Evolutionary conservation across 2,113 vertebrate species (phyloP), one percentile per base, ranked within the genome.

Genomic region (Plestiodon gilberti): DNA sequence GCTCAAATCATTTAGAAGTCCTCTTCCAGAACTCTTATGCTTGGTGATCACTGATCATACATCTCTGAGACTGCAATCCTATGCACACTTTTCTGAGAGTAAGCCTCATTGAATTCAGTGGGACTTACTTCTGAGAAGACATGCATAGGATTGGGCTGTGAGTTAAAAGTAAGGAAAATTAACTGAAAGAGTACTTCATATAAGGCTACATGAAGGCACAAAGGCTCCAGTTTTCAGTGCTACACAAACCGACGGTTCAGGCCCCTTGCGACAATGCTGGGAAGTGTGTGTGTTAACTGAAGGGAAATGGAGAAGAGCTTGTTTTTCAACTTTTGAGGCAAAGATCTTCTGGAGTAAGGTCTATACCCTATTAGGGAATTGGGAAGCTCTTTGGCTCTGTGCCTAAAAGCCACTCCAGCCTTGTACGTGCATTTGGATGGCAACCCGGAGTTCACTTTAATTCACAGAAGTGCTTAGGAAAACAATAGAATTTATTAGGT

Each of bases 321-420:
- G 80, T 74, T 90, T 92, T 92, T 90, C 73, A 87, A 0, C 81
- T 89, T 84, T 91, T 90, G 79, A 85, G 85, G 1, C 1, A 84
- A 89, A 89, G 78, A 88, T 88, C 88, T 92, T 73, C 91, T 88
- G 79, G 71, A 90, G 93, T 89, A 93, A 94, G 93, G 92, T 64
- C 83, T 94, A 94, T 93, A 94, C 90, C 91, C 93, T 95, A 82
- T 90, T 92, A 93, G 93, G 92, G 94, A 95, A 94, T 94, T 95
- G 94, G 90, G 88, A 93, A 93, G 88, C 90, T 91, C 90, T 93
- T 95, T 96, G 94, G 94, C 94, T 0, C 67, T 0, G n/a, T 94
- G 94, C 94, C 94, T 94, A 95, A 94, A 95, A 94, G 89, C 89
- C 92, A 94, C 94, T 96, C 93, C 92, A 91, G 94, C 90, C 87